These are phyloP conservation scores for Pteropus alecto DNA, from an alignment of 2,113 vertebrate genomes.

Conservation along the genomic window DNA sequence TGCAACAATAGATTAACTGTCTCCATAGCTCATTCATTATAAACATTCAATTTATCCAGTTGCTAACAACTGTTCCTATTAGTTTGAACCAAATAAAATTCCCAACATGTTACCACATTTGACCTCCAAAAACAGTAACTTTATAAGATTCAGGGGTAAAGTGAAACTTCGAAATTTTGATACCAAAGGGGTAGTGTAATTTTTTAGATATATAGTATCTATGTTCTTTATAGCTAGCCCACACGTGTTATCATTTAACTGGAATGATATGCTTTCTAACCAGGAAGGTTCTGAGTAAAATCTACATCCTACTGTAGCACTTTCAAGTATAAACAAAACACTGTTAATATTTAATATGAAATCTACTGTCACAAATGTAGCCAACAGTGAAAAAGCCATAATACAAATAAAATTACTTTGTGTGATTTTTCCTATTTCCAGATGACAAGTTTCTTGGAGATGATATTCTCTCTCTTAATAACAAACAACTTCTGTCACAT, in stretches of 20 bases:
- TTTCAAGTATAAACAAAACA: constrained; percentile 66
- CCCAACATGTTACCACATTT: not conserved
- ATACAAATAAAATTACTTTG: constrained; percentile 88
- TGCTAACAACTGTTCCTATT: not conserved
- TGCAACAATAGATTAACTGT: not conserved
- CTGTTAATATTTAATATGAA: constrained; percentile 76
- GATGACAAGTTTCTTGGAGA: constrained; percentile 86
- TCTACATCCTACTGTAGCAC: constrained; percentile 52
- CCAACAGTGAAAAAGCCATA: constrained; percentile 82
- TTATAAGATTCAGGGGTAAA: constrained; percentile 25
- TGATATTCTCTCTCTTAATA: constrained; percentile 88
- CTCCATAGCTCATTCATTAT: not conserved
- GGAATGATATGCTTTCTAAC: constrained; percentile 51
- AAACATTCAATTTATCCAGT: not conserved
- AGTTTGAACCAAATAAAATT: constrained; percentile 35
- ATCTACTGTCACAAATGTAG: constrained; percentile 81
- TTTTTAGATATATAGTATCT: constrained; percentile 24
- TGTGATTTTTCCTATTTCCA: constrained; percentile 81
- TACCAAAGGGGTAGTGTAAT: not conserved
- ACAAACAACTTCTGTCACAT: constrained; percentile 83
- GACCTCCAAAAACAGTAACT: not conserved
- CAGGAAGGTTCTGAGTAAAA: constrained; percentile 45
- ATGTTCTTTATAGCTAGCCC: constrained; percentile 51
- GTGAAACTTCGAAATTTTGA: constrained; percentile 39
- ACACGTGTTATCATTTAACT: constrained; percentile 24